These are phyloP conservation scores for Noturus placidus DNA, from an alignment of 2,113 vertebrate genomes.

Conservation along the genomic window DNA sequence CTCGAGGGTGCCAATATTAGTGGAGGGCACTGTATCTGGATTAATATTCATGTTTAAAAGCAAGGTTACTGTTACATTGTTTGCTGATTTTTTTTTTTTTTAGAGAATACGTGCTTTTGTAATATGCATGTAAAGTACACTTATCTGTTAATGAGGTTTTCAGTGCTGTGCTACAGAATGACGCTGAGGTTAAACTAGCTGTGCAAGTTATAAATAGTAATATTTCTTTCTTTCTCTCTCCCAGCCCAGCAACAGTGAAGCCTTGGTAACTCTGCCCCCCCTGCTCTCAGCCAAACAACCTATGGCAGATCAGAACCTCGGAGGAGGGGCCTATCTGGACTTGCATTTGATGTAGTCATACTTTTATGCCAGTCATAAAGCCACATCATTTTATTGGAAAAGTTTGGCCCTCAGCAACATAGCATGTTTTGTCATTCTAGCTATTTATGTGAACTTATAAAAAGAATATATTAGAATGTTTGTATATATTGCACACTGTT, in stretches of 20 bases:
- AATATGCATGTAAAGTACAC: not conserved
- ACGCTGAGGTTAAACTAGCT: not conserved
- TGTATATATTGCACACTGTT: constrained; percentile 74
- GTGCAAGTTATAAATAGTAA: constrained; percentile 25
- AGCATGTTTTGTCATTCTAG: constrained; percentile 45
- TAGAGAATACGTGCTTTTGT: not conserved
- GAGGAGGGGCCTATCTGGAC: constrained; percentile 59
- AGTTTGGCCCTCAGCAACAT: constrained; percentile 37
- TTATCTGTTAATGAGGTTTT: not conserved
- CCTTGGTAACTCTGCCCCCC: constrained; percentile 53
- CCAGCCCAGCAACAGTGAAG: constrained; percentile 54
- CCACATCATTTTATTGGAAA: constrained; percentile 7
- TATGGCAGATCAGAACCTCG: constrained; percentile 54
- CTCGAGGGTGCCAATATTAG: no score
- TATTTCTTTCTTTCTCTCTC: constrained; percentile 28
- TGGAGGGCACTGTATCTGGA: not conserved
- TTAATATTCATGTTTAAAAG: not conserved
- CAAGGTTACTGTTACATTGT: no score
- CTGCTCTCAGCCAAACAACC: constrained; percentile 58
- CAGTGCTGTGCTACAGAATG: not conserved
- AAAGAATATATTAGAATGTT: constrained; percentile 73
- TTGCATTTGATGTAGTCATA: constrained; percentile 54
- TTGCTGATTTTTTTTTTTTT: not conserved
- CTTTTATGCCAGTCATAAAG: constrained; percentile 11
- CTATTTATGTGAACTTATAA: constrained; percentile 71